Evolutionary conservation across 2,888 invertebrate genomes (phyloP).

Genomic region (Thymelicus acteon): DNA sequence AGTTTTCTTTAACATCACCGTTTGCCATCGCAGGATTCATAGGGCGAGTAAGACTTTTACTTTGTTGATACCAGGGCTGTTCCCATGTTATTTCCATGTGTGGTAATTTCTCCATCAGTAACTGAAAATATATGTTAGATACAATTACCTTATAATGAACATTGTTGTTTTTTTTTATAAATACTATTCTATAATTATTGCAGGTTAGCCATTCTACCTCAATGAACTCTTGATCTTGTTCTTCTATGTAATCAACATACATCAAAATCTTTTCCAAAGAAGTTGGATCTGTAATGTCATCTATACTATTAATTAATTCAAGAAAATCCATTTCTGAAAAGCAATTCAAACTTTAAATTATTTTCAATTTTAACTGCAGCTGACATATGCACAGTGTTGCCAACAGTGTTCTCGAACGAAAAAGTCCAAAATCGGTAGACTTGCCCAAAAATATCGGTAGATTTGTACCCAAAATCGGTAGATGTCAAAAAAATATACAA

Average conservation of each 20-base stretch:
- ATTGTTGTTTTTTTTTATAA: not conserved
- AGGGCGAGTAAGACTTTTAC: constrained; percentile 54
- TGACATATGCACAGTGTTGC: too few relatives aligned
- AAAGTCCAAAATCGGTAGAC: too few relatives aligned
- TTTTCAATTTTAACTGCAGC: too few relatives aligned
- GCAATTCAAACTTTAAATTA: not conserved
- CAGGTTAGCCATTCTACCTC: constrained; percentile 52
- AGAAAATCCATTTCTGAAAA: constrained; percentile 34
- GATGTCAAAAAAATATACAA: too few relatives aligned
- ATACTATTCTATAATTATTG: not conserved
- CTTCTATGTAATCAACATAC: constrained; percentile 55
- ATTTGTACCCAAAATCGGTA: too few relatives aligned
- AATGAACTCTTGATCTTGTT: constrained; percentile 64
- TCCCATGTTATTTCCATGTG: constrained; percentile 60
- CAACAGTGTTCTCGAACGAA: too few relatives aligned
- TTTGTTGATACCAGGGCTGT: constrained; percentile 72
- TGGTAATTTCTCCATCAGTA: constrained; percentile 52
- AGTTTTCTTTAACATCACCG: constrained; percentile 46
- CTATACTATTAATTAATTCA: constrained; percentile 47
- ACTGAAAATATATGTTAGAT: constrained; percentile 49
- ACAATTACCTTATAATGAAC: not conserved
- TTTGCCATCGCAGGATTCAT: constrained; percentile 41
- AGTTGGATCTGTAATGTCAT: constrained; percentile 60
- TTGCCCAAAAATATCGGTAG: too few relatives aligned
- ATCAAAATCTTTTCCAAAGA: constrained; percentile 60